Conservation (phyloP, 2,113 vertebrate species). For the Phycodurus eques region DNA sequence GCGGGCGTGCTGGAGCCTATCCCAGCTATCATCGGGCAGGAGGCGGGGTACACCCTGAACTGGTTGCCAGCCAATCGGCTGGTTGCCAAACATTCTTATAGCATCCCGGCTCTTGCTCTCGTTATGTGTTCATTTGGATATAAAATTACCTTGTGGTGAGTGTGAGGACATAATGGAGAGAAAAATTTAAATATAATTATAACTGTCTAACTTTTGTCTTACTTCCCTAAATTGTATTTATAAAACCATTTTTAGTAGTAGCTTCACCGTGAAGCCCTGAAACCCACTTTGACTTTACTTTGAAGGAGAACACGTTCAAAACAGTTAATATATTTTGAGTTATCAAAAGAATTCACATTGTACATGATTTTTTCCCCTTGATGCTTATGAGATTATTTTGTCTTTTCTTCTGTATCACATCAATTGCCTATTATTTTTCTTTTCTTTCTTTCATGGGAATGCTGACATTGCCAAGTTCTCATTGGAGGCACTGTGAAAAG, state of each 20-base stretch:
- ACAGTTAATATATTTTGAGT: conserved; percentile 13
- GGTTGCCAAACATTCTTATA: too few relatives aligned
- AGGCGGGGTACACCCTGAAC: too few relatives aligned
- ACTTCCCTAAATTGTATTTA: conserved; percentile 11
- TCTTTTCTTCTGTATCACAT: not conserved
- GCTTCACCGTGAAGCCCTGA: conserved; percentile 17
- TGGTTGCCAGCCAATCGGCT: too few relatives aligned
- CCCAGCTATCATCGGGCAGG: too few relatives aligned
- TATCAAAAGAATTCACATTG: conserved; percentile 28
- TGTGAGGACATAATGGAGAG: not conserved
- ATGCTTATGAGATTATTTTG: conserved; percentile 2
- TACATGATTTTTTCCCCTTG: not conserved
- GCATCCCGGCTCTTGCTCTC: not conserved
- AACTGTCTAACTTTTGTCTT: not conserved
- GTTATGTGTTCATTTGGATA: not conserved
- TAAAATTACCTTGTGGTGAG: not conserved
- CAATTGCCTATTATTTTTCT: conserved; percentile 24
- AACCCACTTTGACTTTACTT: conserved; percentile 29
- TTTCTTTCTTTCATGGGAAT: conserved; percentile 21
- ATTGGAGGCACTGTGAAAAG: conserved; percentile 13
- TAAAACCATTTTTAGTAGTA: conserved; percentile 26
- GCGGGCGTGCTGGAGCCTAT: too few relatives aligned
- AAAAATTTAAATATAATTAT: not conserved
- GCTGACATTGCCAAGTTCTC: conserved; percentile 29
- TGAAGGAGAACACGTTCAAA: conserved; percentile 26